Conservation (phyloP, 2,888 invertebrate species). For the Caenorhabditis sinica region DNA sequence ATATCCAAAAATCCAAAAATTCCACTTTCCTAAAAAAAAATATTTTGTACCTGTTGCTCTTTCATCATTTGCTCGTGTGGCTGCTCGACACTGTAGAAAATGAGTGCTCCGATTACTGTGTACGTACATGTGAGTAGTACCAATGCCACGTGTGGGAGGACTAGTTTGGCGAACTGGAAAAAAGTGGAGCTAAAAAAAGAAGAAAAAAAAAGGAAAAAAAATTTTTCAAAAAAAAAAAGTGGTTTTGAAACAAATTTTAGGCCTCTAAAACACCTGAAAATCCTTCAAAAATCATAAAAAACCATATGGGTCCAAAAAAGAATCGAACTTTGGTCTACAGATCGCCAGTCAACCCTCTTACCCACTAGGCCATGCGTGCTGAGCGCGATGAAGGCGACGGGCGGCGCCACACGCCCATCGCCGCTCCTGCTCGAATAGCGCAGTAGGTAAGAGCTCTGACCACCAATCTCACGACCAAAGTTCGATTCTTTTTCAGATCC, state of each 20-base stretch:
- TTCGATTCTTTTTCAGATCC: neutral
- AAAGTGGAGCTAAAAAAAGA: no score
- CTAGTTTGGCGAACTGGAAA: slow-evolving; percentile 83
- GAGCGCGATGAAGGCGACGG: no score
- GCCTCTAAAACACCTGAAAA: no score
- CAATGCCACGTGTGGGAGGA: slow-evolving; percentile 83
- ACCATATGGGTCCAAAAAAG: neutral
- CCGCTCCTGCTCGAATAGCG: neutral
- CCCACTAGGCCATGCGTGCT: no score
- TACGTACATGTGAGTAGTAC: slow-evolving; percentile 83
- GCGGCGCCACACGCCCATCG: no score
- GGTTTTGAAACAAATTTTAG: neutral
- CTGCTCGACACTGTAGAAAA: slow-evolving; percentile 83
- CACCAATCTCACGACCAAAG: neutral
- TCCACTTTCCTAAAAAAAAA: neutral
- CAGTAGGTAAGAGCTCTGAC: neutral
- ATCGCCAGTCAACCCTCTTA: no score
- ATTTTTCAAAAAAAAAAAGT: neutral
- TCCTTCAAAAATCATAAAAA: neutral
- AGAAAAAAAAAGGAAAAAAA: neutral
- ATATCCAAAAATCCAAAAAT: neutral
- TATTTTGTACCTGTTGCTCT: slow-evolving; percentile 66
- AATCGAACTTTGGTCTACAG: no score
- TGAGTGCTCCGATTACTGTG: slow-evolving; percentile 81
- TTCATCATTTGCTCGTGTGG: slow-evolving; percentile 82